Percentiles rank a stretch among this genome's conserved stretches.
phyloP scores from a whole-genome alignment of 1,140 invertebrate species.

The Meteorus sp. region DNA sequence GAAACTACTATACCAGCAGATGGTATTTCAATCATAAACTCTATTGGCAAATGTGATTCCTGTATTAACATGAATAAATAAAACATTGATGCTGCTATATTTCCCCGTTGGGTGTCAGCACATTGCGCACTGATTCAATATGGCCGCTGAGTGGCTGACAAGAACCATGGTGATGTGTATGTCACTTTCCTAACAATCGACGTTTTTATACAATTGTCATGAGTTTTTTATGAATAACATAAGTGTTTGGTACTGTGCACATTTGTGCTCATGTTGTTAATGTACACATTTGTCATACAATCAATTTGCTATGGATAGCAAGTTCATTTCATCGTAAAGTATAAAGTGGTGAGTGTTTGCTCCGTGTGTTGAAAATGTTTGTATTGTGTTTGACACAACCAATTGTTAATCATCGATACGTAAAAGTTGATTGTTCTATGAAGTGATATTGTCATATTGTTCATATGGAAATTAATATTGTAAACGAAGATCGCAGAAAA shows the following conservation, averaged over 20 bases:
- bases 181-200: conserved; percentile 21
- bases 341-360: conserved; percentile 20
- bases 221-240: conserved; percentile 9
- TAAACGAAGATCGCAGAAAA: too few relatives aligned
- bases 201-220: conserved; percentile 24
- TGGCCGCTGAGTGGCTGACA: conserved; percentile 9
- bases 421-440: too few relatives aligned
- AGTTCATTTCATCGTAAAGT: neutral
- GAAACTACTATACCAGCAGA: too few relatives aligned
- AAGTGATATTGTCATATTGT: too few relatives aligned
- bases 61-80: neutral
- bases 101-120: neutral
- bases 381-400: too few relatives aligned
- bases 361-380: too few relatives aligned
- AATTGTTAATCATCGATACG: too few relatives aligned
- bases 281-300: neutral
- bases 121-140: conserved; percentile 9
- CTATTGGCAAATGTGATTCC: too few relatives aligned
- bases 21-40: too few relatives aligned
- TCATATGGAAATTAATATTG: too few relatives aligned
- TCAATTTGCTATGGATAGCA: neutral
- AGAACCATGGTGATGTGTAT: conserved; percentile 20
- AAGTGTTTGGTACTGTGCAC: neutral
- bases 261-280: neutral
- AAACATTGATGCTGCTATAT: neutral